Conservation (phyloP, 2,113 vertebrate genomes). For the Phrynosoma blainvillii region DNA sequence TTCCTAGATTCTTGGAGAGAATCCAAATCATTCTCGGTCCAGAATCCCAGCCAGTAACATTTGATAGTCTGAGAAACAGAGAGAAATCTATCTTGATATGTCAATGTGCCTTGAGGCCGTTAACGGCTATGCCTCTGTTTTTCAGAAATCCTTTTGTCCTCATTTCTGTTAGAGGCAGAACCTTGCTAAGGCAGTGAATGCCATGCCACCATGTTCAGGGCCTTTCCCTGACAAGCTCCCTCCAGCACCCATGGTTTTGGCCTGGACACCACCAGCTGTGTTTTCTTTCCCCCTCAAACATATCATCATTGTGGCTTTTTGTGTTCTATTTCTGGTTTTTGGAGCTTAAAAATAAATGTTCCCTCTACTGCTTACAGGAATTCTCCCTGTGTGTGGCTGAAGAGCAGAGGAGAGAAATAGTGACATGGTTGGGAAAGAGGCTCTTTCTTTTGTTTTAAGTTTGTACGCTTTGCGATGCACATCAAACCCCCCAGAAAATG, state of each 20-base stretch:
- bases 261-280: not conserved
- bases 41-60: no score
- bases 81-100: no score
- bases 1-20: no score
- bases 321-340: not conserved
- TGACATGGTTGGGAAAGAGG: not conserved
- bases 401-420: not conserved
- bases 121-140: not conserved
- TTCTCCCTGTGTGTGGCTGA: slow-evolving; percentile 22
- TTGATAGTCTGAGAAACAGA: no score
- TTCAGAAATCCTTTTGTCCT: not conserved
- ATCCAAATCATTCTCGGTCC: no score
- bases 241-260: not conserved
- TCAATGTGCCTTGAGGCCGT: not conserved
- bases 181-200: not conserved
- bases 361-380: slow-evolving; percentile 36
- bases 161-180: not conserved
- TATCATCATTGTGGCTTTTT: slow-evolving; percentile 24
- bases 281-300: no score
- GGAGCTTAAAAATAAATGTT: slow-evolving; percentile 11
- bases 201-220: not conserved
- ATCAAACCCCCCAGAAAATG: not conserved
- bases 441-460: not conserved
- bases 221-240: not conserved
- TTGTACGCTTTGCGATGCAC: no score